phyloP scores from a whole-genome alignment of 2,888 invertebrate genomes.

The Nymphalis c-album region DNA sequence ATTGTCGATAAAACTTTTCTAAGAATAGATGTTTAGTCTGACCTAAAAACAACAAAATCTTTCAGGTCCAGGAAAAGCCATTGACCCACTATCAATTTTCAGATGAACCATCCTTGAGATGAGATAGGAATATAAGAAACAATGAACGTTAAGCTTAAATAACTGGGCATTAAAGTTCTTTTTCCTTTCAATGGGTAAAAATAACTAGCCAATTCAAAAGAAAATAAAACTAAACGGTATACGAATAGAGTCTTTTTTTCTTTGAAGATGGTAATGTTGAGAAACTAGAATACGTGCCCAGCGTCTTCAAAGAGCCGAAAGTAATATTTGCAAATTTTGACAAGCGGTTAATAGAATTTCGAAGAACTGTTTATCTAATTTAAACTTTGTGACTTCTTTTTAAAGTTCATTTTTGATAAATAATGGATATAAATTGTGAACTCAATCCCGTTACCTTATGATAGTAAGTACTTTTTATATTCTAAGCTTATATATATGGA shows the following conservation, averaged over 20 bases:
- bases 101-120: constrained; percentile 1
- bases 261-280: constrained; percentile 17
- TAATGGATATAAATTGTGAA: background rate
- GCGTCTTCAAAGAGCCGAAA: constrained; percentile 18
- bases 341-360: constrained; percentile 10
- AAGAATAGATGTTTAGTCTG: background rate
- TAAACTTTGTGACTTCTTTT: constrained; percentile 1
- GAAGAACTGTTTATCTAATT: constrained; percentile 7
- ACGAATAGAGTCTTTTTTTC: constrained; percentile 28
- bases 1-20: background rate
- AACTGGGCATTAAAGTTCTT: background rate
- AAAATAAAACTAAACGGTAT: constrained; percentile 27
- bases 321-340: constrained; percentile 16
- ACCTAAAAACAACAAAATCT: constrained; percentile 9
- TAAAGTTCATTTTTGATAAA: constrained; percentile 7
- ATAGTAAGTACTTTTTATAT: background rate
- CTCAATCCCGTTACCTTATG: background rate
- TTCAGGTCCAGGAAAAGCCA: constrained; percentile 2
- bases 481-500: background rate
- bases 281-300: constrained; percentile 17
- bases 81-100: constrained; percentile 15
- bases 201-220: background rate
- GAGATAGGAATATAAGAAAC: background rate
- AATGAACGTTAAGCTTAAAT: background rate
- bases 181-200: background rate